Evolutionary conservation across 2,113 vertebrate genomes (phyloP), one percentile per base, ranked within the genome.

Genomic region (Microcebus jonahi): DNA sequence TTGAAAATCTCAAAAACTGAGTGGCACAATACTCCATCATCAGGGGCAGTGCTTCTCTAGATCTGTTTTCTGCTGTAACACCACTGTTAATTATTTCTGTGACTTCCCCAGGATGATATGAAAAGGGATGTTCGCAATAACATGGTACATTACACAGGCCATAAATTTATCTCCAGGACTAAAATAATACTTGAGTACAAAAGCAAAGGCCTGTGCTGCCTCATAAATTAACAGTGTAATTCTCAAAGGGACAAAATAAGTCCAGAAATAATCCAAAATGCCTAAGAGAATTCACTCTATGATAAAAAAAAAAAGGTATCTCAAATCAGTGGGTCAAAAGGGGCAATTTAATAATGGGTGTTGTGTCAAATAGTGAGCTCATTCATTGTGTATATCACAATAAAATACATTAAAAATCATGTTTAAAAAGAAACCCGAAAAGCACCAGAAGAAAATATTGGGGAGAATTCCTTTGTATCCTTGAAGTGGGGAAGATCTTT

Each of bases 111-210:
- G 95, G 94, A 18, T 63, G 71, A 20, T 5, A 27, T 59, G 67
- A 20, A 5, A 27, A 25, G 29, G 6, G 71, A 20, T 90, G 0
- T 63, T 65, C 59, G 45, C 81, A 65, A 50, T 73, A 42, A 34
- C n/a, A 15, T 0, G 2, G 50, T 31, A 29, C 71, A 59, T 93
- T 91, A 89, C 94, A 70, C 14, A 90, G 53, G 17, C 23, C 76
- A 48, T 94, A 92, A 65, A 83, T 97, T 96, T 94, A 29, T 75
- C 34, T 92, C 21, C 25, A 92, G 36, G 71, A 14, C 48, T 82
- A 86, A 98, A 31, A n/a, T 95, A 34, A 59, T 88, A 39, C 65
- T 97, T 92, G 59, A 75, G 42, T 87, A 27, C 59, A 95, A 86
- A 97, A 5, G 81, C 89, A 84, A 77, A 53, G 23, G 10, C 21